phyloP scores from a whole-genome alignment of 2,888 invertebrate species.

The Aphrophora alni region DNA sequence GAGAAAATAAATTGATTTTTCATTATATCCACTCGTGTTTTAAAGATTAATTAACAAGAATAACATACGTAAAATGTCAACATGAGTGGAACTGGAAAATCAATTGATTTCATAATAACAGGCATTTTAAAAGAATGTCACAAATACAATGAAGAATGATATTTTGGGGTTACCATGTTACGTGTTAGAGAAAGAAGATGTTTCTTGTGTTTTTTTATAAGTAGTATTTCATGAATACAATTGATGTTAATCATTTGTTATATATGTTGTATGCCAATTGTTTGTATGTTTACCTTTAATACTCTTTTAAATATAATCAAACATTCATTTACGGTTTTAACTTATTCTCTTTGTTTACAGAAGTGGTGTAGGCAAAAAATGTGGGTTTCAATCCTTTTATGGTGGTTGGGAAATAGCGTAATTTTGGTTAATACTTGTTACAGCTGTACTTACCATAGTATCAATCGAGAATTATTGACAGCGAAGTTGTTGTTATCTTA shows the following conservation, averaged over 20 bases:
- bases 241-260: background rate
- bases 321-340: background rate
- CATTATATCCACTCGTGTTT: constrained; percentile 41
- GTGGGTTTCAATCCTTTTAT: background rate
- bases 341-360: background rate
- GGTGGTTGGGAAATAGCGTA: constrained; percentile 6
- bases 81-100: constrained; percentile 42
- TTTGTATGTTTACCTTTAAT: constrained; percentile 7
- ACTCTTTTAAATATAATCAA: background rate
- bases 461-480: background rate
- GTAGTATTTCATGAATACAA: background rate
- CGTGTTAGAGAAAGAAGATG: background rate
- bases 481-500: background rate
- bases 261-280: background rate
- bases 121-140: constrained; percentile 1
- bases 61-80: background rate
- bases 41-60: background rate
- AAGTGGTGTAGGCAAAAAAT: background rate
- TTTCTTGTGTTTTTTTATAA: background rate
- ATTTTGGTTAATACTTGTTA: background rate
- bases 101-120: constrained; percentile 23
- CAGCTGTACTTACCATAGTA: background rate
- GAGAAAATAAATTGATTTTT: constrained; percentile 38
- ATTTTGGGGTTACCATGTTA: constrained; percentile 6
- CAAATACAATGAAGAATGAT: background rate